Conservation (phyloP, 2,797 vertebrate species). For the Megaceryle alcyon region DNA sequence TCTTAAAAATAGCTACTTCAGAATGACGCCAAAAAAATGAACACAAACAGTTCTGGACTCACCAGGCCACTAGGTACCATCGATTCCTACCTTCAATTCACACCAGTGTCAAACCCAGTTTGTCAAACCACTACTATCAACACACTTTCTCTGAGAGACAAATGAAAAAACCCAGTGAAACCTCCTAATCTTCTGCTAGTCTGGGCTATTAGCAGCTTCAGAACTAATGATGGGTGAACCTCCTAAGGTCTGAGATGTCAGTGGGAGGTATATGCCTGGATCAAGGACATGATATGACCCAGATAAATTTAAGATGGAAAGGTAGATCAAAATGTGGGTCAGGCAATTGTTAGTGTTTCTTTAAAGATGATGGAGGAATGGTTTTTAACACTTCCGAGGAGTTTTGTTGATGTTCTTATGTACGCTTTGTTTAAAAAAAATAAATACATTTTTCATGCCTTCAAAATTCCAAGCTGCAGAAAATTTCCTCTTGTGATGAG, state of each 20-base stretch:
- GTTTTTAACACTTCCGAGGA: constrained; percentile 72
- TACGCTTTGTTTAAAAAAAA: constrained; percentile 74
- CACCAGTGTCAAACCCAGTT: constrained; percentile 37
- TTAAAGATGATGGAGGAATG: constrained; percentile 57
- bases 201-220: constrained; percentile 1
- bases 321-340: constrained; percentile 66
- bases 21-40: background rate
- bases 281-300: constrained; percentile 18
- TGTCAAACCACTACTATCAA: constrained; percentile 14
- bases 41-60: background rate
- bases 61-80: background rate
- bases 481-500: constrained; percentile 83
- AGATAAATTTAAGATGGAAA: constrained; percentile 34
- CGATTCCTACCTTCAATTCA: constrained; percentile 12
- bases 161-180: constrained; percentile 9
- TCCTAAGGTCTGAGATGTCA: constrained; percentile 55
- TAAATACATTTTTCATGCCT: constrained; percentile 76
- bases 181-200: background rate
- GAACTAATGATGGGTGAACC: constrained; percentile 54
- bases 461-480: constrained; percentile 80
- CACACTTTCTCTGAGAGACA: background rate
- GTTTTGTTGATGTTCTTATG: constrained; percentile 70
- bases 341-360: constrained; percentile 11
- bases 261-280: background rate
- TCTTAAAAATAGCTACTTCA: background rate